A percentile compares a stretch with the other conserved stretches of the same genome.
These are phyloP conservation scores for Dendroctonus valens DNA, from an alignment of 1,140 invertebrate genomes.

Conservation along the genomic window DNA sequence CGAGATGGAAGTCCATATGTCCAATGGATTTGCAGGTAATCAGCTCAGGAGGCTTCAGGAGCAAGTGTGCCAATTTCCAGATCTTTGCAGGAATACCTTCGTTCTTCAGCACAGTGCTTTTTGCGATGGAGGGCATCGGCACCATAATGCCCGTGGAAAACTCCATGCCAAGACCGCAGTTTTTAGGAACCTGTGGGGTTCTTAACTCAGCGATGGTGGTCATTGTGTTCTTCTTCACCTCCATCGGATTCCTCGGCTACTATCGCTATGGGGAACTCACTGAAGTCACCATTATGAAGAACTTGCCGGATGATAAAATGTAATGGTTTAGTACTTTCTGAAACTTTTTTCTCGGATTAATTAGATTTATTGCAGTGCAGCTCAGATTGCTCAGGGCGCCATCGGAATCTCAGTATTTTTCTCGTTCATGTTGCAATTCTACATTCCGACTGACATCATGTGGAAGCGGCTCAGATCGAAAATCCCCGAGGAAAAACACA, in stretches of 20 bases:
- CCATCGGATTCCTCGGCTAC: constrained; percentile 84
- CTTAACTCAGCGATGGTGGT: constrained; percentile 78
- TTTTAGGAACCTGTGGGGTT: constrained; percentile 77
- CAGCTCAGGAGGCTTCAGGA: background rate
- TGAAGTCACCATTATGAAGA: constrained; percentile 34
- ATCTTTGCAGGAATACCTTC: constrained; percentile 50
- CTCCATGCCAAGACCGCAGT: constrained; percentile 73
- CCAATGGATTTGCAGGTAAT: constrained; percentile 27
- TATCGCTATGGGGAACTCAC: constrained; percentile 48
- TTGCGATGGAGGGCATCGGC: constrained; percentile 75
- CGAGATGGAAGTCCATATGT: constrained; percentile 37
- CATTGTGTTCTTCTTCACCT: constrained; percentile 68
- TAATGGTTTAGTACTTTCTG: background rate
- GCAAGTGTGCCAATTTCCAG: background rate
- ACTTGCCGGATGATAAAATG: constrained; percentile 38
- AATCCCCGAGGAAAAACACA: constrained; percentile 56
- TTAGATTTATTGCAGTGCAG: constrained; percentile 55
- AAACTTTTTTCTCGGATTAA: background rate
- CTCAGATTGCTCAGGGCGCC: constrained; percentile 73
- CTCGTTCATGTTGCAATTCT: constrained; percentile 87
- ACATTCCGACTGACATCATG: constrained; percentile 79
- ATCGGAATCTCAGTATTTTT: constrained; percentile 86
- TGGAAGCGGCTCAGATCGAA: constrained; percentile 56
- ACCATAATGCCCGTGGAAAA: constrained; percentile 87
- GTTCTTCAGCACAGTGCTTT: constrained; percentile 66